These are phyloP conservation scores for Aspidoscelis tigris DNA, from an alignment of 2,113 vertebrate genomes.

Conservation along the genomic window DNA sequence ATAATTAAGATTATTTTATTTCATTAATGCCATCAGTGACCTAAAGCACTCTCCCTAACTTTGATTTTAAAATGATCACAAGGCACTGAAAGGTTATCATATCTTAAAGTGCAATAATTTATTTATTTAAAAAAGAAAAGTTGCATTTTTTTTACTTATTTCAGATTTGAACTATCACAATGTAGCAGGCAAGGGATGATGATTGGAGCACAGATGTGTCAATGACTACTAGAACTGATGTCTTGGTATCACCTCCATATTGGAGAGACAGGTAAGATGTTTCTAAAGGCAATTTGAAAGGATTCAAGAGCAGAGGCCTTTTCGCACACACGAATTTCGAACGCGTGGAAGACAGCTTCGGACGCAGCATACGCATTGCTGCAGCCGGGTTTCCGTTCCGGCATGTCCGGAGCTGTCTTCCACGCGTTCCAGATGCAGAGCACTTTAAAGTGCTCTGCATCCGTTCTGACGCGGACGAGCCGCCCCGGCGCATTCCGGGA, in stretches of 20 bases:
- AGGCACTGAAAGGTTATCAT: constrained; percentile 11
- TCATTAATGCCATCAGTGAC: constrained; percentile 1
- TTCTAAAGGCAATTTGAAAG: too few relatives aligned
- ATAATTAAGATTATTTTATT: constrained; percentile 43
- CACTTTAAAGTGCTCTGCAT: too few relatives aligned
- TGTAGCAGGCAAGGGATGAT: not conserved
- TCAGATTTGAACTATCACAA: not conserved
- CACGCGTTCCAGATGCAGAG: too few relatives aligned
- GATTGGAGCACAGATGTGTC: not conserved
- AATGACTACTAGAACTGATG: not conserved
- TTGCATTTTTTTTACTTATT: not conserved
- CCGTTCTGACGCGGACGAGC: too few relatives aligned
- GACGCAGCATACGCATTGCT: too few relatives aligned
- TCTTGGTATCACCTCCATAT: not conserved
- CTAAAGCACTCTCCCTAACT: constrained; percentile 12
- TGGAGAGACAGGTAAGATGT: not conserved
- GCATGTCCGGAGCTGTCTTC: too few relatives aligned
- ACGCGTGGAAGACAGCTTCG: too few relatives aligned
- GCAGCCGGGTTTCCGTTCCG: too few relatives aligned
- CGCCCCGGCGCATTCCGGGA: too few relatives aligned
- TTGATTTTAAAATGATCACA: not conserved
- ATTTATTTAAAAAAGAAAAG: not conserved
- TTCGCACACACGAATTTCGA: too few relatives aligned
- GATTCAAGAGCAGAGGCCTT: too few relatives aligned
- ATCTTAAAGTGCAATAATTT: not conserved